Evolutionary conservation across 1,140 invertebrate genomes (phyloP).

Genomic region (Metaphire vulgaris): DNA sequence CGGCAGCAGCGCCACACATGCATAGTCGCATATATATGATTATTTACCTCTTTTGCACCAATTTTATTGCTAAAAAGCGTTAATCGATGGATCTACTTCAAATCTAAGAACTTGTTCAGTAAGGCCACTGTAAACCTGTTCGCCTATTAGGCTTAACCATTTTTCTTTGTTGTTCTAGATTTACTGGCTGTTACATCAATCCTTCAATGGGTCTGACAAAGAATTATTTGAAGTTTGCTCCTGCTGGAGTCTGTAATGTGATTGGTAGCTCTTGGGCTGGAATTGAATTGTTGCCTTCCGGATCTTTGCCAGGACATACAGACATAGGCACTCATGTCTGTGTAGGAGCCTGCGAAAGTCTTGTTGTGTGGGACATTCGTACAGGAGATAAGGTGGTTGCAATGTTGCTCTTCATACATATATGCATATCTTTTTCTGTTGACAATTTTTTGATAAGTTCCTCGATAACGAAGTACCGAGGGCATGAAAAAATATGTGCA

Average conservation of each 20-base stretch:
- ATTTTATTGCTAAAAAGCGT: too few relatives aligned
- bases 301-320: neutral
- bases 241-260: constrained; percentile 68
- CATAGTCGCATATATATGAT: too few relatives aligned
- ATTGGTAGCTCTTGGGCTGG: constrained; percentile 63
- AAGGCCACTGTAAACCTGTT: too few relatives aligned
- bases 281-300: neutral
- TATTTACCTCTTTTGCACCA: too few relatives aligned
- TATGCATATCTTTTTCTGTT: neutral
- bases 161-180: too few relatives aligned
- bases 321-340: constrained; percentile 66
- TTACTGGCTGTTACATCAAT: too few relatives aligned
- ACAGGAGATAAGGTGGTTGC: constrained; percentile 76
- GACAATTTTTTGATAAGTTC: neutral
- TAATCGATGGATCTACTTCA: too few relatives aligned
- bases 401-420: too few relatives aligned
- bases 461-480: too few relatives aligned
- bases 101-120: too few relatives aligned
- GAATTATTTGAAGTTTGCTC: constrained; percentile 84
- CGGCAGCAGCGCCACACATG: too few relatives aligned
- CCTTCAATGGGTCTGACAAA: constrained; percentile 96
- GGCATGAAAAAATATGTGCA: neutral
- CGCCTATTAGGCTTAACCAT: too few relatives aligned
- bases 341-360: constrained; percentile 81
- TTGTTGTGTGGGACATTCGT: constrained; percentile 87